Conservation (phyloP, 2,888 invertebrate genomes). For the Epirrhoe tristata region DNA sequence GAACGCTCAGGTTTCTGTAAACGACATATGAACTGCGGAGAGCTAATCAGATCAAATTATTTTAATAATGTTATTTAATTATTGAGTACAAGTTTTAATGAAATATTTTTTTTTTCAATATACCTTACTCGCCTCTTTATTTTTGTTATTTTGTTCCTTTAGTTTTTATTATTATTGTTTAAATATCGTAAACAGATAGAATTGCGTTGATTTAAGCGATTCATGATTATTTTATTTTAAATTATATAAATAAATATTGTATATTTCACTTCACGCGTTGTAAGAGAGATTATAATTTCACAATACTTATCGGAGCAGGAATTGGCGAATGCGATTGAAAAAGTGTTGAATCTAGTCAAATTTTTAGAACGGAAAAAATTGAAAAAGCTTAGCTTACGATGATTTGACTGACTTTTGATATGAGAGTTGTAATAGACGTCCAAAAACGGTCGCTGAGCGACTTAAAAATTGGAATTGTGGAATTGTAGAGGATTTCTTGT, state of each 20-base stretch:
- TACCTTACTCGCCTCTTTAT: slow-evolving; percentile 81
- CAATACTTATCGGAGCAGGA: slow-evolving; percentile 47
- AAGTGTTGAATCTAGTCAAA: slow-evolving; percentile 84
- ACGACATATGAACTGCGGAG: slow-evolving; percentile 64
- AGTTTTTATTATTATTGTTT: slow-evolving; percentile 83
- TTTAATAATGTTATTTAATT: slow-evolving; percentile 85
- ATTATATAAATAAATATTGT: slow-evolving; percentile 63
- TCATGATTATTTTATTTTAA: slow-evolving; percentile 69
- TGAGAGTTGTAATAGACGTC: slow-evolving; percentile 70
- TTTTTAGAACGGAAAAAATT: slow-evolving; percentile 69
- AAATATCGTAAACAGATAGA: slow-evolving; percentile 71
- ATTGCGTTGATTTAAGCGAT: slow-evolving; percentile 67
- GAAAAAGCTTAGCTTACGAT: slow-evolving; percentile 70
- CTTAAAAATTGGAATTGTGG: slow-evolving; percentile 78
- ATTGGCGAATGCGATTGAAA: slow-evolving; percentile 75
- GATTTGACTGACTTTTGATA: slow-evolving; percentile 78
- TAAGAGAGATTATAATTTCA: slow-evolving; percentile 67
- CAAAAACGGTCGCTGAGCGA: slow-evolving; percentile 79
- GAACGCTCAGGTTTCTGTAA: slow-evolving; percentile 71
- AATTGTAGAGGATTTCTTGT: slow-evolving; percentile 73
- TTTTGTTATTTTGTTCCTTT: slow-evolving; percentile 85
- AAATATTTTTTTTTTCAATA: slow-evolving; percentile 81
- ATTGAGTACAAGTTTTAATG: slow-evolving; percentile 85
- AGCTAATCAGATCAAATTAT: slow-evolving; percentile 83
- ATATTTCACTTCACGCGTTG: slow-evolving; percentile 71